A percentile compares a stretch with the other conserved stretches of the same genome.
Conservation (phyloP, 1,140 invertebrate genomes). For the Pygmarrhopalites habei region DNA sequence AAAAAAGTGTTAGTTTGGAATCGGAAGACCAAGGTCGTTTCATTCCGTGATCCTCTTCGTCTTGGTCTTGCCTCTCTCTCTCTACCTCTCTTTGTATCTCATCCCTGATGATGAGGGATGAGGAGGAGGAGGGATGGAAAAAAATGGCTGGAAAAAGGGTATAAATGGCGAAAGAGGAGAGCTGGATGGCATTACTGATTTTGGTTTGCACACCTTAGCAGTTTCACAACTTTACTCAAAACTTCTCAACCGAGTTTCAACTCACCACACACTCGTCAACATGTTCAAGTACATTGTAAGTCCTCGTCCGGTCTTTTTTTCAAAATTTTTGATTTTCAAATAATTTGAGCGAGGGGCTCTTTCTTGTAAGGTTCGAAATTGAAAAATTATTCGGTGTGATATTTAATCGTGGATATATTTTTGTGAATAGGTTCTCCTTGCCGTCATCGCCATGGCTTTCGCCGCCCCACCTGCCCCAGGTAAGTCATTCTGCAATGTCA, state of each 20-base stretch:
- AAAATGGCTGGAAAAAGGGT: background rate
- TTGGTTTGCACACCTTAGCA: background rate
- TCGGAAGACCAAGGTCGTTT: background rate
- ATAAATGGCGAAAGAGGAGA: background rate
- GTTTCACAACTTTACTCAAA: background rate
- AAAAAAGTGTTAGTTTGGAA: slow-evolving; percentile 1
- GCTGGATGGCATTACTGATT: background rate
- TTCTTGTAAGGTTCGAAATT: background rate
- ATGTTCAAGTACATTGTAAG: slow-evolving; percentile 27
- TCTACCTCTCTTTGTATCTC: too few relatives aligned
- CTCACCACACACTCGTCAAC: slow-evolving; percentile 7
- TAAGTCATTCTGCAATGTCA: background rate
- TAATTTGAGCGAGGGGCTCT: background rate
- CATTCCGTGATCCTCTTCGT: background rate
- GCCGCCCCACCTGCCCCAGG: slow-evolving; percentile 20
- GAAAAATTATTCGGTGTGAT: background rate
- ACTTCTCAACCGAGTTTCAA: slow-evolving; percentile 6
- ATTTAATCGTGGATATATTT: background rate
- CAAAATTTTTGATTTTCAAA: background rate
- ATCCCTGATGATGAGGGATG: too few relatives aligned
- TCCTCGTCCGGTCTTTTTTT: background rate
- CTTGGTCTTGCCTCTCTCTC: too few relatives aligned
- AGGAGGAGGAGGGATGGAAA: background rate
- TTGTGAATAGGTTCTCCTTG: slow-evolving; percentile 18
- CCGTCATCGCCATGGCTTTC: slow-evolving; percentile 17